Evolutionary conservation across 2,113 vertebrate genomes (phyloP).

Genomic region (Mandrillus leucophaeus): DNA sequence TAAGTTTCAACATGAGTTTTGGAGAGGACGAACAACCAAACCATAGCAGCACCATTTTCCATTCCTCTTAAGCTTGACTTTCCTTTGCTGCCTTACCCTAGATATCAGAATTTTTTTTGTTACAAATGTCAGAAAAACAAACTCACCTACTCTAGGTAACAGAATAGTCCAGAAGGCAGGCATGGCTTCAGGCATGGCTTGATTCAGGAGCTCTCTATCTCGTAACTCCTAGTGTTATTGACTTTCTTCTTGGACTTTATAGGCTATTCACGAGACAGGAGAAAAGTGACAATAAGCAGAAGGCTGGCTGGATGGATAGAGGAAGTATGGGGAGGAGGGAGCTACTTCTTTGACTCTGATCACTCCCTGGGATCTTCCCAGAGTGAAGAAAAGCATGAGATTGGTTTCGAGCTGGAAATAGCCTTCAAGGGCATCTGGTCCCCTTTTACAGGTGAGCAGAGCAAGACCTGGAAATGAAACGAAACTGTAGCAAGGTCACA

Average conservation of each 20-base stretch:
- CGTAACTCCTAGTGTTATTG: not conserved
- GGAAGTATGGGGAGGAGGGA: not conserved
- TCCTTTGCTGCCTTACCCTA: not conserved
- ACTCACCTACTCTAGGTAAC: not conserved
- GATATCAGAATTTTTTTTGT: not conserved
- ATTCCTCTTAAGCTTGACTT: not conserved
- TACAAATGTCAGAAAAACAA: not conserved
- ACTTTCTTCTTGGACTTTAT: not conserved
- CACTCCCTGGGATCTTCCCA: not conserved
- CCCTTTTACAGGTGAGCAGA: slow-evolving; percentile 18
- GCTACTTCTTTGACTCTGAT: not conserved
- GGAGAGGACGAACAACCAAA: not conserved
- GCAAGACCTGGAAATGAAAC: not conserved
- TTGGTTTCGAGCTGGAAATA: not conserved
- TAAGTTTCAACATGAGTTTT: not conserved
- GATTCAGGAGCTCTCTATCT: not conserved
- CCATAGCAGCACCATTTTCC: not conserved
- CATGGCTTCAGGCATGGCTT: not conserved
- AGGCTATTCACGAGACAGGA: not conserved
- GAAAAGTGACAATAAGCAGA: not conserved
- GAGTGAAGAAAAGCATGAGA: not conserved
- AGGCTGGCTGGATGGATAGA: not conserved
- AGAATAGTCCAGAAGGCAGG: not conserved
- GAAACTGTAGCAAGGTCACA: not conserved
- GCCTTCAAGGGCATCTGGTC: not conserved